phyloP scores from a whole-genome alignment of 2,797 vertebrate genomes.

The Pseudomugil tenellus region DNA sequence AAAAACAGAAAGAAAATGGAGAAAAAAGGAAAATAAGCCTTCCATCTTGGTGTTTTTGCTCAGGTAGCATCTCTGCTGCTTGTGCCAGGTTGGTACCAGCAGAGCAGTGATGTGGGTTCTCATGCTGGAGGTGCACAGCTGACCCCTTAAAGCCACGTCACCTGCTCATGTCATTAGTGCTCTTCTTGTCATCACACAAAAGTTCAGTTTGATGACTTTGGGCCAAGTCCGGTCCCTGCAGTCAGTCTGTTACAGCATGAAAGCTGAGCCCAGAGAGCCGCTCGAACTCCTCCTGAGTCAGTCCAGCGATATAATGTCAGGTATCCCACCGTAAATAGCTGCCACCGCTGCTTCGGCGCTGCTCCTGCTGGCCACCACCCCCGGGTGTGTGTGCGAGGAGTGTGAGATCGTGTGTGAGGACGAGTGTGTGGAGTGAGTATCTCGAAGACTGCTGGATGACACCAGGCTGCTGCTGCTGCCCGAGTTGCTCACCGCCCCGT shows the following conservation, averaged over 20 bases:
- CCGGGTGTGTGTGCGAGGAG: conserved; percentile 69
- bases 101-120: conserved; percentile 41
- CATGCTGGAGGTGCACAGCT: conserved; percentile 41
- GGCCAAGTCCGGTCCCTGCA: conserved; percentile 50
- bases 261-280: conserved; percentile 30
- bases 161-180: conserved; percentile 31
- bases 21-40: conserved; percentile 58
- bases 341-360: conserved; percentile 84
- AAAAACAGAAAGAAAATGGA: conserved; percentile 37
- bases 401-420: conserved; percentile 64
- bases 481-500: conserved; percentile 87
- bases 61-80: conserved; percentile 61
- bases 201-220: conserved; percentile 38
- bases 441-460: conserved; percentile 90
- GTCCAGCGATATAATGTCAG: conserved; percentile 97
- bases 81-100: conserved; percentile 74
- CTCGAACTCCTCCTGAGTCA: conserved; percentile 74
- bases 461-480: conserved; percentile 93
- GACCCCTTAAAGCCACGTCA: conserved; percentile 24
- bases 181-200: conserved; percentile 61
- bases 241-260: conserved; percentile 37
- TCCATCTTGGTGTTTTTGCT: conserved; percentile 66
- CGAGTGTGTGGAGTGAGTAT: conserved; percentile 85
- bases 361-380: conserved; percentile 75
- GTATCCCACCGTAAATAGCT: conserved; percentile 93